Percentiles rank a stretch among this genome's conserved stretches.
These are phyloP conservation scores for Magallana gigas DNA, from an alignment of 1,140 invertebrate species.

Conservation along the genomic window DNA sequence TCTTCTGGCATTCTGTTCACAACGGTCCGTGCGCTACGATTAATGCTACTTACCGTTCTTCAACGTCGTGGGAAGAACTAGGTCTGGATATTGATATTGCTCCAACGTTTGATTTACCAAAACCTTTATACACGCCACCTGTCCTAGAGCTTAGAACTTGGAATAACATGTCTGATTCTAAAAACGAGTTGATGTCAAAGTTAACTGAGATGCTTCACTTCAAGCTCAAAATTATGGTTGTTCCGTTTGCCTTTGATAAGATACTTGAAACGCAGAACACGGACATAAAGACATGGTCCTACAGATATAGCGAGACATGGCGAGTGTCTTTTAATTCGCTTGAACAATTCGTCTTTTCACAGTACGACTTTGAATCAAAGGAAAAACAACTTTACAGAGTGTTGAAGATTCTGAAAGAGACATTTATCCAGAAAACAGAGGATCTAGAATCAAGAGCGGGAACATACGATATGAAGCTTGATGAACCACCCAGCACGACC, in stretches of 20 bases:
- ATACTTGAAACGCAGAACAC: not conserved
- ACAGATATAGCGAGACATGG: constrained; percentile 39
- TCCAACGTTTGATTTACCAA: constrained; percentile 33
- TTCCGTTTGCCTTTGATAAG: constrained; percentile 23
- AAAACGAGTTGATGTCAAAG: not conserved
- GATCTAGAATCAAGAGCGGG: constrained; percentile 9
- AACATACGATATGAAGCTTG: not conserved
- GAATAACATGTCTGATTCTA: not conserved
- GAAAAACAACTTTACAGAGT: constrained; percentile 42
- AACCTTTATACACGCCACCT: not conserved
- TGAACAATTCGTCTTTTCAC: constrained; percentile 30
- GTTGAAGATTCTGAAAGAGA: constrained; percentile 35
- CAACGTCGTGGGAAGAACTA: not conserved
- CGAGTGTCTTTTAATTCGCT: constrained; percentile 30
- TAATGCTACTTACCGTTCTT: not conserved
- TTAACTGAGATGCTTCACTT: not conserved
- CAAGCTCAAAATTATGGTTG: constrained; percentile 10
- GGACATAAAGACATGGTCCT: not conserved
- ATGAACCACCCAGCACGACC: constrained; percentile 12
- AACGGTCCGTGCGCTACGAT: constrained; percentile 36
- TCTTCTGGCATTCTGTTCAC: not conserved
- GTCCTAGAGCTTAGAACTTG: not conserved
- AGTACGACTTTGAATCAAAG: not conserved
- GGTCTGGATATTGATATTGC: constrained; percentile 44
- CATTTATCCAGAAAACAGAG: not conserved